Conservation (phyloP, 2,113 vertebrate genomes). For the Silurus asotus region DNA sequence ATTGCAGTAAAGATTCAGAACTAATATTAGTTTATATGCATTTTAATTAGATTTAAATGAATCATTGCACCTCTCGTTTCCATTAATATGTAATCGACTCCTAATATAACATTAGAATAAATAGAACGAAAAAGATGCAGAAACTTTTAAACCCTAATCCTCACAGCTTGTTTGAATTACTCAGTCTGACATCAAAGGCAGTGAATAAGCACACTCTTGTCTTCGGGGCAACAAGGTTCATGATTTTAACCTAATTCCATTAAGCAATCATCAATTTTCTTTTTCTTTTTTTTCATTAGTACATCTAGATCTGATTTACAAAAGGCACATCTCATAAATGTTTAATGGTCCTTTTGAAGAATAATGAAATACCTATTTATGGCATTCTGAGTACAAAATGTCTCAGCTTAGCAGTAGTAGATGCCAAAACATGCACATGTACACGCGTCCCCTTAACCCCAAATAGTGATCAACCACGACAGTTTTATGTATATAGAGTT, state of each 20-base stretch:
- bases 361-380: not conserved
- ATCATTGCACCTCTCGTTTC: not conserved
- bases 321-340: slow-evolving; percentile 1
- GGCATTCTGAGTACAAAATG: not conserved
- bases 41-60: not conserved
- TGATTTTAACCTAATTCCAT: not conserved
- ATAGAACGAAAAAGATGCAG: not conserved
- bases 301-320: not conserved
- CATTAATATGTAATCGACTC: not conserved
- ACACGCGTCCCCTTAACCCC: not conserved
- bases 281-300: not conserved
- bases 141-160: not conserved
- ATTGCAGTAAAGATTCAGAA: not conserved
- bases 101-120: not conserved
- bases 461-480: not conserved
- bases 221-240: not conserved
- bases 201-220: not conserved
- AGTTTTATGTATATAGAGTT: not conserved
- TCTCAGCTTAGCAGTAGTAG: not conserved
- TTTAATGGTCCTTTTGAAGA: slow-evolving; percentile 1
- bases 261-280: not conserved
- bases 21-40: not conserved
- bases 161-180: not conserved
- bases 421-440: not conserved
- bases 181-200: not conserved